Conservation (phyloP, 2,888 invertebrate species). For the Ganaspis brasiliensis region DNA sequence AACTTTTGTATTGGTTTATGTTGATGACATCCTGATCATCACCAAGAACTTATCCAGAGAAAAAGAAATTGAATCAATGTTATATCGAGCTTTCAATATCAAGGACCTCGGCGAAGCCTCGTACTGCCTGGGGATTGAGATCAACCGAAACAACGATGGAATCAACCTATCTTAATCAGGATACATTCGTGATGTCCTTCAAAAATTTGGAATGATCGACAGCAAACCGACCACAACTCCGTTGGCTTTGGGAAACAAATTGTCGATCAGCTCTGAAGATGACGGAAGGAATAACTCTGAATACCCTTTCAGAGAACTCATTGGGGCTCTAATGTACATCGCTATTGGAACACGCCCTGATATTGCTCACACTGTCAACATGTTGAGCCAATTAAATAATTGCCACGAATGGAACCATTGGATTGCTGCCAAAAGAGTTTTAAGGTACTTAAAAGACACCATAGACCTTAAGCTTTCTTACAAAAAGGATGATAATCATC, state of each 20-base stretch:
- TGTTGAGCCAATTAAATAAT: conserved; percentile 57
- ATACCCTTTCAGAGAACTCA: conserved; percentile 55
- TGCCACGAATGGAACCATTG: conserved; percentile 60
- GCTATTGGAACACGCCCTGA: conserved; percentile 60
- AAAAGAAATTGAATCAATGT: neutral
- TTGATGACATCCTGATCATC: conserved; percentile 52
- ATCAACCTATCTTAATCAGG: conserved; percentile 45
- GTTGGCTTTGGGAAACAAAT: conserved; percentile 37
- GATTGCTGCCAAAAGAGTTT: conserved; percentile 66
- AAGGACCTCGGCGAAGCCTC: conserved; percentile 22
- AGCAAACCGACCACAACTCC: conserved; percentile 55
- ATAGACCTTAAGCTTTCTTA: conserved; percentile 59
- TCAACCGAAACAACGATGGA: conserved; percentile 36
- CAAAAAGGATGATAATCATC: neutral
- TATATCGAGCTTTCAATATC: neutral
- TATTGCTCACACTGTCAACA: conserved; percentile 58
- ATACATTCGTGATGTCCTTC: conserved; percentile 52
- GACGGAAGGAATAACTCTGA: neutral
- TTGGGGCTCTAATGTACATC: conserved; percentile 62
- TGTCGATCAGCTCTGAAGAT: neutral
- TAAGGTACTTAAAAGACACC: conserved; percentile 65
- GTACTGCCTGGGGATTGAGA: conserved; percentile 40
- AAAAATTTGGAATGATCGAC: conserved; percentile 56
- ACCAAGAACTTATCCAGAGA: conserved; percentile 16
- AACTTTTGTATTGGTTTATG: conserved; percentile 47